Evolutionary conservation across 2,797 vertebrate species (phyloP), one percentile per base, ranked within the genome.

Genomic region (Oreortyx pictus): DNA sequence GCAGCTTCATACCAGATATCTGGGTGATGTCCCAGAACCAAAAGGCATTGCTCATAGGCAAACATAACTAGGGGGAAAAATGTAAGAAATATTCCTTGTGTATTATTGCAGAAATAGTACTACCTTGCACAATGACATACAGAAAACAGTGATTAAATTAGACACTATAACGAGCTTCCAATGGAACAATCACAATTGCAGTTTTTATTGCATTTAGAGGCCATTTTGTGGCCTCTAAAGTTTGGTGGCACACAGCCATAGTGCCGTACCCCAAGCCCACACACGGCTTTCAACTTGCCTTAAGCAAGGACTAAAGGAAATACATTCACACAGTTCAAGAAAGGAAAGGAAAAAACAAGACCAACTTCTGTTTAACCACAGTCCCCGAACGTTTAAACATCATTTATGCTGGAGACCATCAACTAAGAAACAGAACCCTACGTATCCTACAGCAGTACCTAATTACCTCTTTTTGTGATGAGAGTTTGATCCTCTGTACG

Each of bases 1-100:
- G 99, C 99, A 60, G 99, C 99, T 97, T 99, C 99, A 50, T 99
- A 99, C 99, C 99, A 99, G 91, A 99, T 98, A 90, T 99, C 99
- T 66, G 99, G 99, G 96, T 99, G 99, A 96, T 99, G 99, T 60
- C 99, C 99, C 93, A 99, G 98, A 67, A 99, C 99, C 97, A 99
- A 97, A 57, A 99, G 98, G 97, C 99, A 99, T 97, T 99, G 99
- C 97, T 99, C 99, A 52, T 99, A 99, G 90, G 99, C 99, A 97
- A 99, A 99, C 99, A 99, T 99, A 91, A 99, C 99, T 99, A 95
- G 71, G 92, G 67, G 91, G 41, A 88, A 60, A 73, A 82, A 66
- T 4, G 27, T 2, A 41, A 93, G 76, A 81, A 86, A 91, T 18
- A 25, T 29, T 70, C 59, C 57, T 62, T 68, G 60, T 25, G 17